Evolutionary conservation across 2,113 vertebrate species (phyloP).

Genomic region (Rana temporaria): DNA sequence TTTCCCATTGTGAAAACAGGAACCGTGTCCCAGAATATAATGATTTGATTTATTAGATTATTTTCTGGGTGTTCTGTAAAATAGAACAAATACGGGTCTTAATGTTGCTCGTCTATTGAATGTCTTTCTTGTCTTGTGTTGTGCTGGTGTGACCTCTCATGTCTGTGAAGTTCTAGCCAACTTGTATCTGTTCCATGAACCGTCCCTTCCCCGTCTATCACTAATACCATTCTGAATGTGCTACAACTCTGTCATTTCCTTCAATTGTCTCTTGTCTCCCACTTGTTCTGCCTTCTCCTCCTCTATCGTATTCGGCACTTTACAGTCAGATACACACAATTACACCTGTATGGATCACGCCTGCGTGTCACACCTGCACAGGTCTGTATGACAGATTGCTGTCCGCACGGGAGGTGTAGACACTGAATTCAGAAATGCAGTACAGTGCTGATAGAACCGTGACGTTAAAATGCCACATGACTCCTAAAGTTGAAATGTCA

Average conservation of each 20-base stretch:
- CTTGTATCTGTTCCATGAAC: not conserved
- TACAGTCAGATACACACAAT: conserved; percentile 8
- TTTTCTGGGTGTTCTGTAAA: no score
- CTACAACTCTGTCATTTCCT: not conserved
- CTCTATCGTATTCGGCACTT: conserved; percentile 10
- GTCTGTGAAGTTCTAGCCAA: not conserved
- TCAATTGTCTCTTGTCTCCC: not conserved
- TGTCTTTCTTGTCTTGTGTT: not conserved
- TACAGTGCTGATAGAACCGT: no score
- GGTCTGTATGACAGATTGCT: not conserved
- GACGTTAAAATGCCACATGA: no score
- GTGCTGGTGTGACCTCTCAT: not conserved
- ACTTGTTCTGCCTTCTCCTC: no score
- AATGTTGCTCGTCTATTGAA: not conserved
- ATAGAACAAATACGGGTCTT: not conserved
- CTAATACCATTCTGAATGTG: not conserved
- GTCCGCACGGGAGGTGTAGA: not conserved
- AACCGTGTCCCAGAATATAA: no score
- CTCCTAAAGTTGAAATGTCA: no score
- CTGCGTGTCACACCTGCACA: not conserved
- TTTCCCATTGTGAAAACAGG: no score
- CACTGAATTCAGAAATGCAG: no score
- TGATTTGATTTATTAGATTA: no score
- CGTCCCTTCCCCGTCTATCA: no score
- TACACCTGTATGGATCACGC: conserved; percentile 2